Conservation (phyloP, 2,113 vertebrate genomes). For the Garra rufa region DNA sequence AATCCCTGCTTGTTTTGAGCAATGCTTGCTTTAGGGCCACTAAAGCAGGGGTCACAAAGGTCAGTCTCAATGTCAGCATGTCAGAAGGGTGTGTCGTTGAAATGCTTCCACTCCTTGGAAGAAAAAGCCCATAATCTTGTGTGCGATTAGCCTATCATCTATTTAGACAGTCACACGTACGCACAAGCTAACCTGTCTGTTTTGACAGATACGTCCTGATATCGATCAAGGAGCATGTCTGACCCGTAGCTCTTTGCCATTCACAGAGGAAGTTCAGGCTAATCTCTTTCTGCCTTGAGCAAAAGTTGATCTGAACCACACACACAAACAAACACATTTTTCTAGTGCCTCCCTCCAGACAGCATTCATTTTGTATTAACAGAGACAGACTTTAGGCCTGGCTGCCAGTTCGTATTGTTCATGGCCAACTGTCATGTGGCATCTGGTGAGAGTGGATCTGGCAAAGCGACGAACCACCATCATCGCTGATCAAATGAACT, state of each 20-base stretch:
- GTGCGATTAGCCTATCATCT: conserved; percentile 27
- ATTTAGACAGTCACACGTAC: conserved; percentile 22
- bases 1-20: neutral
- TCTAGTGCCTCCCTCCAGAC: neutral
- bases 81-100: conserved; percentile 21
- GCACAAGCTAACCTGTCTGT: conserved; percentile 18
- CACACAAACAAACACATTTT: conserved; percentile 36
- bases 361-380: neutral
- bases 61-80: neutral
- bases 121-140: conserved; percentile 16
- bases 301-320: conserved; percentile 39
- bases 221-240: conserved; percentile 26
- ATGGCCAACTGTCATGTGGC: conserved; percentile 59
- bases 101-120: conserved; percentile 19
- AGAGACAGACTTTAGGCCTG: conserved; percentile 55
- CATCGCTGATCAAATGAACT: conserved; percentile 26
- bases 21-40: neutral
- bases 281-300: conserved; percentile 44
- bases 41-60: conserved; percentile 1
- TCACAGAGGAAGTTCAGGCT: conserved; percentile 35
- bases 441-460: conserved; percentile 55
- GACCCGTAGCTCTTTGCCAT: conserved; percentile 38
- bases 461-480: conserved; percentile 49
- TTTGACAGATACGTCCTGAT: conserved; percentile 43
- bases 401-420: conserved; percentile 44